Evolutionary conservation across 92 coral and sea anemone genomes (phyloP).

Genomic region (Scolanthus callimorphus): DNA sequence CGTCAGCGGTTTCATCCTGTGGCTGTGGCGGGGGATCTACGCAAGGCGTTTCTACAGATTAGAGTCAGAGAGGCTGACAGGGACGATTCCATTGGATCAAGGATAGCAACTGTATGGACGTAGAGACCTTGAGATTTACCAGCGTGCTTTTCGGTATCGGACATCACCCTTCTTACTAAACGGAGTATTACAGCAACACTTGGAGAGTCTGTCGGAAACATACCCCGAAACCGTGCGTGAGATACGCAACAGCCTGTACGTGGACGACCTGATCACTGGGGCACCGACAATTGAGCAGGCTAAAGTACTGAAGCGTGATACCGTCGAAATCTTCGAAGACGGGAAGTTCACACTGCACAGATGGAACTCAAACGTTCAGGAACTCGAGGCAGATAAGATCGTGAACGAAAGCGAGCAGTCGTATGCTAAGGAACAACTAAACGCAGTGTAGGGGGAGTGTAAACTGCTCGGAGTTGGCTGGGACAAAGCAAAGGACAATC

Average conservation of each 20-base stretch:
- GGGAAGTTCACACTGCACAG: conserved; percentile 50
- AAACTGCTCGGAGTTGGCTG: conserved; percentile 37
- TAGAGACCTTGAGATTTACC: conserved; percentile 9
- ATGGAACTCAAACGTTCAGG: conserved; percentile 48
- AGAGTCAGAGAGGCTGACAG: neutral
- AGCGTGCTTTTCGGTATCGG: neutral
- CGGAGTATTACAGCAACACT: conserved; percentile 8
- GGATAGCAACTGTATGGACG: conserved; percentile 5
- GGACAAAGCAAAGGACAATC: conserved; percentile 30
- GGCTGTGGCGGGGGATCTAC: conserved; percentile 24
- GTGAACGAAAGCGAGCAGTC: conserved; percentile 25
- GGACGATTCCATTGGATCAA: conserved; percentile 11
- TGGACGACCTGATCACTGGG: conserved; percentile 6
- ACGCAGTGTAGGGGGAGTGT: conserved; percentile 22
- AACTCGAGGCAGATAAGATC: conserved; percentile 26
- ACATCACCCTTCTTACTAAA: conserved; percentile 19
- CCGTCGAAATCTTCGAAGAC: conserved; percentile 2
- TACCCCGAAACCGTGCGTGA: neutral
- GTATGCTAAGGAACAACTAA: conserved; percentile 36
- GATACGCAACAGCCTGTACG: neutral
- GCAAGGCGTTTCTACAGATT: conserved; percentile 43
- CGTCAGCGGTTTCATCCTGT: conserved; percentile 22
- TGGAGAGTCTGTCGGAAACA: neutral
- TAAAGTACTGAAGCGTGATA: neutral
- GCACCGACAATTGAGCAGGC: neutral